These are phyloP conservation scores for Drosophila neutralis DNA, from an alignment of 2,888 invertebrate genomes.

Conservation along the genomic window DNA sequence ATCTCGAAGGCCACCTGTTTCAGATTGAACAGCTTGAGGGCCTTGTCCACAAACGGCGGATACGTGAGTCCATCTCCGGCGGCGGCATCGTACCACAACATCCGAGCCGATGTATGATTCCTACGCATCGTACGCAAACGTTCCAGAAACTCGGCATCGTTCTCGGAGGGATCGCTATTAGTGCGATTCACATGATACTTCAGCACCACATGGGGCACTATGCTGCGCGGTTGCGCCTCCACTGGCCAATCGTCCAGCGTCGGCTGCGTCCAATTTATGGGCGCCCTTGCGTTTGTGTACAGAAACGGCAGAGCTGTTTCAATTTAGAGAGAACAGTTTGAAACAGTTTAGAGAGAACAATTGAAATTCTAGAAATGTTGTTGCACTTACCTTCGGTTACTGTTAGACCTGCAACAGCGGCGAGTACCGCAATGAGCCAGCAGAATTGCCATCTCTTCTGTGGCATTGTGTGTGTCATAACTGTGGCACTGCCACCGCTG, in stretches of 20 bases:
- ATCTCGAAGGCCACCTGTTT: slow-evolving; percentile 94
- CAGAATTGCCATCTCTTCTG: slow-evolving; percentile 55
- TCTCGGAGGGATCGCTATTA: slow-evolving; percentile 72
- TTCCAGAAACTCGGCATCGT: slow-evolving; percentile 82
- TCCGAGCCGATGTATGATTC: slow-evolving; percentile 83
- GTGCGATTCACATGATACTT: slow-evolving; percentile 79
- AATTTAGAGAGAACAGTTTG: neutral
- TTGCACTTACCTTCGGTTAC: slow-evolving; percentile 62
- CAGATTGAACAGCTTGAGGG: slow-evolving; percentile 92
- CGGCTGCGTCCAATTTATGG: slow-evolving; percentile 83
- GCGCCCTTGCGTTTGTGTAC: slow-evolving; percentile 69
- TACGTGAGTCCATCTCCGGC: slow-evolving; percentile 88
- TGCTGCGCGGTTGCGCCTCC: slow-evolving; percentile 82
- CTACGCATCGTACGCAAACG: slow-evolving; percentile 74
- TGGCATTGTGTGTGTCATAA: slow-evolving; percentile 70
- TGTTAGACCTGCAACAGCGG: slow-evolving; percentile 44
- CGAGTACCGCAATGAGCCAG: slow-evolving; percentile 70
- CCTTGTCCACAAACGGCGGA: slow-evolving; percentile 93
- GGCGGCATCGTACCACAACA: slow-evolving; percentile 91
- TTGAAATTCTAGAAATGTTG: neutral
- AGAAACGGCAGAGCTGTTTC: slow-evolving; percentile 79
- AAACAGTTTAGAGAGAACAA: neutral
- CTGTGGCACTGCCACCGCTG: slow-evolving; percentile 35
- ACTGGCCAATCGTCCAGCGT: slow-evolving; percentile 82
- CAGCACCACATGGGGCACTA: slow-evolving; percentile 82